Evolutionary conservation across 2,797 vertebrate genomes (phyloP).

Genomic region (Lithobates pipiens): DNA sequence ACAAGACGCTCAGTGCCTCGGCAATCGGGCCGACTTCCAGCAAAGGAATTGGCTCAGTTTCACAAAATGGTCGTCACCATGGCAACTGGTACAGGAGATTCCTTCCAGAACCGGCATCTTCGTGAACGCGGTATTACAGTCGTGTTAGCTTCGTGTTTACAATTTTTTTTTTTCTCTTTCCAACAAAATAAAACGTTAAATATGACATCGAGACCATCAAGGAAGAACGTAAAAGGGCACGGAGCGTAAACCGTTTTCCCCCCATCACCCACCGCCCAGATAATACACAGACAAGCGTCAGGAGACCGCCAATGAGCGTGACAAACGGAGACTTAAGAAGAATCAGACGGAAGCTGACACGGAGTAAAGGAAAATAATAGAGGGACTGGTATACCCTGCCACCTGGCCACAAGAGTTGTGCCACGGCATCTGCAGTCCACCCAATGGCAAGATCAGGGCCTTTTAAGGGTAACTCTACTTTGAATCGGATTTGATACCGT

Average conservation of each 20-base stretch:
- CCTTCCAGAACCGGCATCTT: not conserved
- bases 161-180: not conserved
- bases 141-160: not conserved
- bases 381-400: not conserved
- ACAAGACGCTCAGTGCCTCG: not conserved
- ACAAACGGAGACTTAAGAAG: too few species aligned
- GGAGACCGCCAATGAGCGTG: not conserved
- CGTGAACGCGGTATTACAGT: slow-evolving; percentile 20
- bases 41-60: not conserved
- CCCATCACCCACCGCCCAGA: not conserved
- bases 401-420: not conserved
- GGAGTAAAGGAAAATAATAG: too few species aligned
- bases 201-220: not conserved
- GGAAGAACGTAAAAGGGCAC: slow-evolving; percentile 19
- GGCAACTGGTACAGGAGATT: not conserved
- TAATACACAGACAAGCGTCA: slow-evolving; percentile 13
- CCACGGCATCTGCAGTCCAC: not conserved
- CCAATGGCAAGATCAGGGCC: too few species aligned
- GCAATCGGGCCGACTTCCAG: not conserved
- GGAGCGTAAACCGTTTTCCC: not conserved
- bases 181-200: slow-evolving; percentile 5
- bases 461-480: too few species aligned
- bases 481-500: too few species aligned
- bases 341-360: not conserved
- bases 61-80: slow-evolving; percentile 22